A percentile compares a stretch with the other conserved stretches of the same genome.
Evolutionary conservation across 1,140 invertebrate species (phyloP).

Genomic region (Harpegnathos saltator): DNA sequence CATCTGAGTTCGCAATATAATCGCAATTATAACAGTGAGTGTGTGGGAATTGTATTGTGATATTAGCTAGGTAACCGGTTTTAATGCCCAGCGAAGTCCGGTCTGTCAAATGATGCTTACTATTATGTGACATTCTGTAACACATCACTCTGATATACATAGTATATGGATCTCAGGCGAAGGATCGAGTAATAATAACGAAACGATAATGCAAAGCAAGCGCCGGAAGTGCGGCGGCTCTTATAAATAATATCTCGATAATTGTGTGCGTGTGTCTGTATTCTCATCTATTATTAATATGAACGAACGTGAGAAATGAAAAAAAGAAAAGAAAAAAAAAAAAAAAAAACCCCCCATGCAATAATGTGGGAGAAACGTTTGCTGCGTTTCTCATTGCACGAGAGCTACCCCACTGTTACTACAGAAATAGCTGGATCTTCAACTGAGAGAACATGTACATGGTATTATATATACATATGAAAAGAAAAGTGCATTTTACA

Average conservation of each 20-base stretch:
- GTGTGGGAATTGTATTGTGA: conserved; percentile 59
- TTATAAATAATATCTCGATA: conserved; percentile 23
- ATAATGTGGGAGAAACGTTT: conserved; percentile 19
- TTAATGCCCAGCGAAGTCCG: conserved; percentile 85
- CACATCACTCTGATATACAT: conserved; percentile 77
- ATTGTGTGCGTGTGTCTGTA: neutral
- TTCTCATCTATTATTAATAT: neutral
- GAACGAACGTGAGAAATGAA: conserved; percentile 7
- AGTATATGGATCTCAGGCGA: conserved; percentile 70
- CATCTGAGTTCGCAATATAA: conserved; percentile 60
- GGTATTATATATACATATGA: neutral
- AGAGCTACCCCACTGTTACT: conserved; percentile 24
- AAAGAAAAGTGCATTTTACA: neutral
- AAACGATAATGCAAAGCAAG: conserved; percentile 17
- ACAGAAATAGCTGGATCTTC: neutral
- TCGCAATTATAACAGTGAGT: conserved; percentile 61
- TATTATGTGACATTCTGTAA: conserved; percentile 77
- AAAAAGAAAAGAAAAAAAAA: conserved; percentile 37
- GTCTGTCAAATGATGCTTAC: conserved; percentile 81
- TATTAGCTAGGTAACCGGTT: conserved; percentile 64
- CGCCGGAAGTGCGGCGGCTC: neutral
- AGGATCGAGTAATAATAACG: conserved; percentile 64
- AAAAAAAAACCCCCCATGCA: conserved; percentile 32
- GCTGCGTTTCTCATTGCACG: conserved; percentile 17
- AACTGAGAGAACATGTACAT: conserved; percentile 11